These are phyloP conservation scores for Crioceris asparagi DNA, from an alignment of 2,888 invertebrate species.

Conservation along the genomic window DNA sequence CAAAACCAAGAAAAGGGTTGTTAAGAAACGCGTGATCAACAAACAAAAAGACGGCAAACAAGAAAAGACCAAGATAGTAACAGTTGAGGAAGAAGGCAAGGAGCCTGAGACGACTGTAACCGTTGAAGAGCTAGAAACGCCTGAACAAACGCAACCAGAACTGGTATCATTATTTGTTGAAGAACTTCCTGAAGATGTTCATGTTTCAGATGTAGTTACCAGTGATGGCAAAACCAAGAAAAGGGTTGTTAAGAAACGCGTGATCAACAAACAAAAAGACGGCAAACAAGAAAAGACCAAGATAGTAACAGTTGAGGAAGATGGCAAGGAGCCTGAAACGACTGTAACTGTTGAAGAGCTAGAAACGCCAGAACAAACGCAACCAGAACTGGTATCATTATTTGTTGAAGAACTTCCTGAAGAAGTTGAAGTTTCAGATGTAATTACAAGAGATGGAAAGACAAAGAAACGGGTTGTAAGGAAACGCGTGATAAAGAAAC, in stretches of 20 bases:
- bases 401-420: constrained; percentile 25
- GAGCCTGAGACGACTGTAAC: constrained; percentile 32
- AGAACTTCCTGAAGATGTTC: constrained; percentile 25
- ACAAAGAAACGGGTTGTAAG: constrained; percentile 27
- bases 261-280: constrained; percentile 25
- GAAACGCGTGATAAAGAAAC: constrained; percentile 18
- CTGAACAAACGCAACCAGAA: too few relatives aligned
- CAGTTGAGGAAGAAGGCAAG: constrained; percentile 31
- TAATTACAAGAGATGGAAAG: constrained; percentile 24
- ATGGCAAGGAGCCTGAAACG: constrained; percentile 26
- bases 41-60: constrained; percentile 35
- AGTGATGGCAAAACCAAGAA: constrained; percentile 26
- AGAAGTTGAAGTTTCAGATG: constrained; percentile 18
- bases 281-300: constrained; percentile 26
- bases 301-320: constrained; percentile 33
- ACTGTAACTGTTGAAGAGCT: constrained; percentile 27
- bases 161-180: constrained; percentile 18
- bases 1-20: constrained; percentile 24
- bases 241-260: constrained; percentile 28
- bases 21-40: constrained; percentile 31
- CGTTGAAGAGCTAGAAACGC: constrained; percentile 25
- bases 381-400: constrained; percentile 21
- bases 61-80: constrained; percentile 35
- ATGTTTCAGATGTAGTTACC: constrained; percentile 13
- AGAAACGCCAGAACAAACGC: constrained; percentile 22